Conservation (phyloP, 1,140 invertebrate genomes). For the Platorchestia sp. region DNA sequence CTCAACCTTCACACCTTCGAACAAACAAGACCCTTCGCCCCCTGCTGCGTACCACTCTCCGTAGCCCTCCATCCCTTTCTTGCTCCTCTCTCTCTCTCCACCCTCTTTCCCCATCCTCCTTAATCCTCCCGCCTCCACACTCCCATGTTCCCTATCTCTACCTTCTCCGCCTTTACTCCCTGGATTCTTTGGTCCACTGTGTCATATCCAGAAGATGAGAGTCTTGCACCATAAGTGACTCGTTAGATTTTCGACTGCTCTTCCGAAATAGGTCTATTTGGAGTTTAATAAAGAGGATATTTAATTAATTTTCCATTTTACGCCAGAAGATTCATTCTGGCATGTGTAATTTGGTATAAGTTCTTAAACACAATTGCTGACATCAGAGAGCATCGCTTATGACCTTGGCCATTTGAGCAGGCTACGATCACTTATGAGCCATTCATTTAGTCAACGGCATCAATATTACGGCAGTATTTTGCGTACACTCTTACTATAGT, state of each 20-base stretch:
- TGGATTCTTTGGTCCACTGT: background rate
- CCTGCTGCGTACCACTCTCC: constrained; percentile 10
- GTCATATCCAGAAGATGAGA: background rate
- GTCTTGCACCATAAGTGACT: background rate
- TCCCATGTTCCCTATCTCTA: background rate
- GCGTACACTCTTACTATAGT: too few species aligned
- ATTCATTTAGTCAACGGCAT: background rate
- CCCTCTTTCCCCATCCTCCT: background rate
- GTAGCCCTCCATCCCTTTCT: background rate
- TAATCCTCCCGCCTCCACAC: background rate
- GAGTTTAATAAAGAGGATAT: too few species aligned
- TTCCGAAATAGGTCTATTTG: too few species aligned
- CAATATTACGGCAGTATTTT: background rate
- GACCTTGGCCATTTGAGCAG: too few species aligned
- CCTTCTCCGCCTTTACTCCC: background rate
- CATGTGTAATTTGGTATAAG: too few species aligned
- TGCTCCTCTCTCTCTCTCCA: constrained; percentile 2
- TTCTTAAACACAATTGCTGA: too few species aligned
- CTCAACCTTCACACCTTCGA: constrained; percentile 45
- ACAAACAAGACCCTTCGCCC: constrained; percentile 45
- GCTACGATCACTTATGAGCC: background rate
- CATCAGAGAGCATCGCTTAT: too few species aligned
- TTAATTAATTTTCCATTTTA: too few species aligned
- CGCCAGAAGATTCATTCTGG: too few species aligned
- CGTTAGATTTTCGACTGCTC: background rate